Percentiles rank a stretch among this genome's conserved stretches.
These are phyloP conservation scores for Calidris pygmaea DNA, from an alignment of 2,113 vertebrate genomes.

Conservation along the genomic window DNA sequence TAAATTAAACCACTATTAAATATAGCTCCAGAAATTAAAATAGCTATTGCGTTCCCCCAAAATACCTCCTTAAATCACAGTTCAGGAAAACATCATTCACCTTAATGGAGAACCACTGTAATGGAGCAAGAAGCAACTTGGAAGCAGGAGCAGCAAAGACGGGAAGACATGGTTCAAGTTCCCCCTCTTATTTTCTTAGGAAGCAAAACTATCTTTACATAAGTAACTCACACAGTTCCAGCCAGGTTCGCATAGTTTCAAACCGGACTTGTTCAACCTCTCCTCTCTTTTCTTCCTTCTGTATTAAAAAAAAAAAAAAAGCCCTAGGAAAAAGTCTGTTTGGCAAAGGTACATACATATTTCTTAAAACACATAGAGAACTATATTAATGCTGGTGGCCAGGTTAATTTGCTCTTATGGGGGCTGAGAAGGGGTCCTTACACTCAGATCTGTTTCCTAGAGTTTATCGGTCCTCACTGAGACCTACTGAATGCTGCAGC, in stretches of 20 bases:
- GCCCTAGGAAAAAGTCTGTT: not conserved
- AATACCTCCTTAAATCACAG: conserved; percentile 35
- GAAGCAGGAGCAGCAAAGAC: not conserved
- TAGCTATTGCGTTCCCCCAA: not conserved
- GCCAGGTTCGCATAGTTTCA: not conserved
- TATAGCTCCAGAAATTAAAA: conserved; percentile 30
- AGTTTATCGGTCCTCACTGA: not conserved
- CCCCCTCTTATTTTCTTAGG: conserved; percentile 33
- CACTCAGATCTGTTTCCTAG: not conserved
- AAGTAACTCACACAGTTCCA: conserved; percentile 1
- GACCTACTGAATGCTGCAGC: not conserved
- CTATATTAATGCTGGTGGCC: not conserved
- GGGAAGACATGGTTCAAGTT: conserved; percentile 39
- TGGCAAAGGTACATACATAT: not conserved
- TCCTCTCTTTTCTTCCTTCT: not conserved
- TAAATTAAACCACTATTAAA: conserved; percentile 41
- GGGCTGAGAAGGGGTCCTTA: not conserved
- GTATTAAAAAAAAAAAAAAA: not conserved
- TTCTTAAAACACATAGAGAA: not conserved
- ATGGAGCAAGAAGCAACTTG: conserved; percentile 62
- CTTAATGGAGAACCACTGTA: conserved; percentile 56
- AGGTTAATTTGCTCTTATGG: not conserved
- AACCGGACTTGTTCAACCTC: not conserved
- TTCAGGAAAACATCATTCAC: conserved; percentile 63
- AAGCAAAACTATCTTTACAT: conserved; percentile 43